Base-by-base conservation (phyloP, 2,888 invertebrate species). In the Amblyjoppa fuscipennis region DNA sequence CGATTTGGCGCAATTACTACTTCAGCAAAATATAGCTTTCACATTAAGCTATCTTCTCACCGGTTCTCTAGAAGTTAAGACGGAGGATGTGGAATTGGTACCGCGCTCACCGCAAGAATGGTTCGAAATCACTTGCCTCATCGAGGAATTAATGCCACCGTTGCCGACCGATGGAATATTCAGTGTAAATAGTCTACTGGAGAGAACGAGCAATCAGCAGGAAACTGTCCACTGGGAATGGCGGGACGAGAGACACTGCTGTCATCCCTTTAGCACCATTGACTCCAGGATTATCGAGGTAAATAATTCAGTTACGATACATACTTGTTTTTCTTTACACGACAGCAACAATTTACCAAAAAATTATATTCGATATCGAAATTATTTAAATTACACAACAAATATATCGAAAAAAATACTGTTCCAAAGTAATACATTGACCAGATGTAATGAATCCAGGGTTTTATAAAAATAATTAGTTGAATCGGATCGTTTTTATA, bases 71-170 rank as follows among this genome's bases (percentile, higher is more conserved):
- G 96, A 97, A 89, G 94, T 95, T 51, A 94, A 94, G 88, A 95
- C 95, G 34, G 95, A 95, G 74, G 96, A 97, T 94, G 97, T 98
- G 89, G 98, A 99, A 93, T 95, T 99, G 87, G 96, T 99, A 71
- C 96, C 98, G 2, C 97, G 99, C 84, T 97, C 98, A 75, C 99
- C 99, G 0, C 99, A 99, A 93, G 99, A 99, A 94, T 95, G 99
- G 90, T 99, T 99, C 94, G 99, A 99, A 95, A 98, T 99, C 86
- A 99, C 99, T 6, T 98, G 98, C 90, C 95, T 99, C 81, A 99
- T 99, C 91, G 99, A 98, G 16, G 99, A 99, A 95, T 95, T 99
- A 89, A 98, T 99, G 98, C 99, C 99, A 59, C 97, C 98, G 64
- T 95, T 99, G 90, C 99, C 99, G 0, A 96, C 97, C 0, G 99